Evolutionary conservation across 2,888 invertebrate species (phyloP).

Genomic region (Tholera decimalis): DNA sequence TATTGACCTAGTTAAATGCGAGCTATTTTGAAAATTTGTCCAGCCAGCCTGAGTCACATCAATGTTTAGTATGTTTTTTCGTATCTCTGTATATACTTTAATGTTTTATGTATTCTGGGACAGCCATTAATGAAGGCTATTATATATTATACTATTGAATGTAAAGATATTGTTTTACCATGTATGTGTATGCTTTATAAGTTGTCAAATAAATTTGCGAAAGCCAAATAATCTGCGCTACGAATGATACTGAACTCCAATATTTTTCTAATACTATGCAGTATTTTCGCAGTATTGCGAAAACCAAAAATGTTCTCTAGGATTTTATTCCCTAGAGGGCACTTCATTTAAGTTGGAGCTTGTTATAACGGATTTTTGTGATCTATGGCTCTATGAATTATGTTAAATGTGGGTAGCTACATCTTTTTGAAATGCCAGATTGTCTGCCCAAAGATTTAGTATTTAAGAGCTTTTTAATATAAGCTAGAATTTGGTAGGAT

Average conservation of each 20-base stretch:
- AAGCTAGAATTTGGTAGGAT: slow-evolving; percentile 11
- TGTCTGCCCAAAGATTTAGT: slow-evolving; percentile 39
- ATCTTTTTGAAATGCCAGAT: slow-evolving; percentile 39
- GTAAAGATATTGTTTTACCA: no score
- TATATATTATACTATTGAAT: no score
- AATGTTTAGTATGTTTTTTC: no score
- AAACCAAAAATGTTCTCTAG: slow-evolving; percentile 27
- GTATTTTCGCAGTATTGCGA: slow-evolving; percentile 6
- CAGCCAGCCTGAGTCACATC: no score
- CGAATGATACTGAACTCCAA: slow-evolving; percentile 2
- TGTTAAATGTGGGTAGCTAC: slow-evolving; percentile 33
- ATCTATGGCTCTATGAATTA: slow-evolving; percentile 61
- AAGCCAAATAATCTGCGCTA: slow-evolving; percentile 4
- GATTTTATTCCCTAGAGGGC: slow-evolving; percentile 41
- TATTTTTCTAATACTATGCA: slow-evolving; percentile 16
- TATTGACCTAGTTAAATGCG: no score
- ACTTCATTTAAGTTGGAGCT: slow-evolving; percentile 58
- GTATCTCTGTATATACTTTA: no score
- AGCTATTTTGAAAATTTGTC: no score
- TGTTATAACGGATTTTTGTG: slow-evolving; percentile 62
- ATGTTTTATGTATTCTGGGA: no score
- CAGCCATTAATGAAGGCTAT: no score
- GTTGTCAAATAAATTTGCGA: not conserved
- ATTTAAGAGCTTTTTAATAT: slow-evolving; percentile 40
- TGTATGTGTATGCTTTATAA: no score